Percentiles rank a stretch among this genome's conserved stretches.
Evolutionary conservation across 2,888 invertebrate species (phyloP).

Genomic region (Macaria notata): DNA sequence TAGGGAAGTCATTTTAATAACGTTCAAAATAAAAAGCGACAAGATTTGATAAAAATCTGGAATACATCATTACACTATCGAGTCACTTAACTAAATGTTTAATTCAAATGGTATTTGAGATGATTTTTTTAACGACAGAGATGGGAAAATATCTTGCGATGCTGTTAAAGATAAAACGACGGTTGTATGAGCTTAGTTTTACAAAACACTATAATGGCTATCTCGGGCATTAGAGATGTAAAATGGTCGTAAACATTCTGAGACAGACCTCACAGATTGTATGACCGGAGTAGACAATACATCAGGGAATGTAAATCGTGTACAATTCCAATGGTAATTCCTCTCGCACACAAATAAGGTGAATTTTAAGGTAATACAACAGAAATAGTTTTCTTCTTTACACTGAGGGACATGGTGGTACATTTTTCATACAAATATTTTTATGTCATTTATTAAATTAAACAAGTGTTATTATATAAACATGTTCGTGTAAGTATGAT

Average conservation of each 20-base stretch:
- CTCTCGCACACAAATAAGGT: slow-evolving; percentile 3
- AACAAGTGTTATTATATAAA: no score
- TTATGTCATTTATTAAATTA: no score
- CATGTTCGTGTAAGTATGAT: no score
- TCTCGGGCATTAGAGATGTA: slow-evolving; percentile 26
- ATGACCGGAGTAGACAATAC: slow-evolving; percentile 30
- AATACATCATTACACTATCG: not conserved
- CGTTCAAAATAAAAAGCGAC: slow-evolving; percentile 1
- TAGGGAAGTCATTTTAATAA: slow-evolving; percentile 5
- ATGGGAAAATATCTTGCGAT: slow-evolving; percentile 3
- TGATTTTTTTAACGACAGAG: slow-evolving; percentile 3
- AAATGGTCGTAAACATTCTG: slow-evolving; percentile 29
- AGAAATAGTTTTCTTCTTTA: no score
- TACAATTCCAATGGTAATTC: slow-evolving; percentile 28
- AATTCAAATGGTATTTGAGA: slow-evolving; percentile 4
- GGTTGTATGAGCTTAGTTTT: slow-evolving; percentile 6
- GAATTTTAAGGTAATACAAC: no score
- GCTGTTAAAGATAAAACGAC: slow-evolving; percentile 8
- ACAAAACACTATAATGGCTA: slow-evolving; percentile 5
- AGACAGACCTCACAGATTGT: slow-evolving; percentile 29
- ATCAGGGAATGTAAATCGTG: slow-evolving; percentile 31
- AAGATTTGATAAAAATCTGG: slow-evolving; percentile 12
- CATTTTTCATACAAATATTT: no score
- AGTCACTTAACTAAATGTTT: not conserved
- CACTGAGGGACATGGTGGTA: no score